These are phyloP conservation scores for Callorhinus ursinus DNA, from an alignment of 2,113 vertebrate species.

Conservation along the genomic window DNA sequence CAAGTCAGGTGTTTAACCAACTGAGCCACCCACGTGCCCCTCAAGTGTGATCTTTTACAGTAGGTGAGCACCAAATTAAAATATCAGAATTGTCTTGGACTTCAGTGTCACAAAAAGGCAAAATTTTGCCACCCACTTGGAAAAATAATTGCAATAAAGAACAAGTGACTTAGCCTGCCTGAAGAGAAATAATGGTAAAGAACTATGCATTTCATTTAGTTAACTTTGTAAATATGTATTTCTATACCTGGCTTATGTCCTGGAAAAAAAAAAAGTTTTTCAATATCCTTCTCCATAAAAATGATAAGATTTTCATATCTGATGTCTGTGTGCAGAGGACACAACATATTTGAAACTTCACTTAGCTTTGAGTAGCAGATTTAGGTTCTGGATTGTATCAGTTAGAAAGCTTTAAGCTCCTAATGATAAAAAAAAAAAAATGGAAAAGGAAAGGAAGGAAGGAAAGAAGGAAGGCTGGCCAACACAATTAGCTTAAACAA, in stretches of 20 bases:
- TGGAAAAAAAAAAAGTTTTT: neutral
- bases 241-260: neutral
- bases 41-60: neutral
- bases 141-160: slow-evolving; percentile 2
- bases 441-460: too few species aligned
- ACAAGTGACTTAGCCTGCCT: neutral
- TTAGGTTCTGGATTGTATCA: neutral
- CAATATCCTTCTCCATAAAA: neutral
- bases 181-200: neutral
- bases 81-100: neutral
- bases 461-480: neutral
- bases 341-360: neutral
- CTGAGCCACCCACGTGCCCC: neutral
- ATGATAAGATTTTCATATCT: neutral
- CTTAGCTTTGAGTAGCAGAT: neutral
- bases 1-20: neutral
- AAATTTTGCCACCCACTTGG: neutral
- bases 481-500: neutral
- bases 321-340: neutral
- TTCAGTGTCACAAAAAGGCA: neutral
- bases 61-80: neutral
- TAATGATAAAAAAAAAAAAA: neutral
- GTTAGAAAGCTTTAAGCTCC: neutral
- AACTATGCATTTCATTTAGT: neutral
- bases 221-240: neutral